These are phyloP conservation scores for Alcedo quadribrachys DNA, from an alignment of 2,797 vertebrate genomes.

Conservation along the genomic window DNA sequence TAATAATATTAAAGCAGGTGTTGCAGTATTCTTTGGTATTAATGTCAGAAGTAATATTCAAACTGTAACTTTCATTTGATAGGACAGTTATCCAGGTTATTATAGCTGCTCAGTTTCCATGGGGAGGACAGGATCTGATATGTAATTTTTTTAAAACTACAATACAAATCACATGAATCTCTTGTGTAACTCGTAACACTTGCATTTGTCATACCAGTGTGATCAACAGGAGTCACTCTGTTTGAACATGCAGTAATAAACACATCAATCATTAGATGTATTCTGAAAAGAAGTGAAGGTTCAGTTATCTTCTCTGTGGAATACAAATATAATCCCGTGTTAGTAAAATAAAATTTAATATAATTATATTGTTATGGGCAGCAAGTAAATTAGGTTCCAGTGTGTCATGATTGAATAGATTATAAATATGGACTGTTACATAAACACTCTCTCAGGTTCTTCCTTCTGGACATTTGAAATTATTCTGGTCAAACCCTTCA, in stretches of 20 bases:
- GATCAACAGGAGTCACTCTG: background rate
- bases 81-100: background rate
- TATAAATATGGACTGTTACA: background rate
- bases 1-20: background rate
- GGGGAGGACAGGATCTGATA: background rate
- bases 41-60: background rate
- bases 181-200: background rate
- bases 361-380: background rate
- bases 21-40: background rate
- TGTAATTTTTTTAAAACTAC: background rate
- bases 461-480: background rate
- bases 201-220: background rate
- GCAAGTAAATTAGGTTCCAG: background rate
- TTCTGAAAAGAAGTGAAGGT: background rate
- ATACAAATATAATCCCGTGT: background rate
- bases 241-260: background rate
- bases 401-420: background rate
- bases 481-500: background rate
- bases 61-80: background rate
- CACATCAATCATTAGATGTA: background rate
- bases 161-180: background rate
- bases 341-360: background rate
- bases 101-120: background rate
- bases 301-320: background rate
- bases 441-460: background rate